These are phyloP conservation scores for Fregata magnificens DNA, from an alignment of 2,113 vertebrate species.

Conservation along the genomic window DNA sequence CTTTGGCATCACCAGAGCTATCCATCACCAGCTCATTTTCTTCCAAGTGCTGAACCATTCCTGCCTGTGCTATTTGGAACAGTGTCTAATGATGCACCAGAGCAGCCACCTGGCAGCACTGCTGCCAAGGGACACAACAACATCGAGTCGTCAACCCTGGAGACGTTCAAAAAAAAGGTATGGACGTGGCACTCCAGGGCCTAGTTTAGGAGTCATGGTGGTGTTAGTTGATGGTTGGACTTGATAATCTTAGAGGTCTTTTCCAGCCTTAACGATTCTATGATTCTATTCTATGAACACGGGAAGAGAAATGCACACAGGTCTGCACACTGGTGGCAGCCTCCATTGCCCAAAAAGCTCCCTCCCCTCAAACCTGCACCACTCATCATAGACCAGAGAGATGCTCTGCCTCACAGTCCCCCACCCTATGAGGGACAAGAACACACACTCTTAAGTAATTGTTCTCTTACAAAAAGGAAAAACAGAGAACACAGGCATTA, in stretches of 20 bases:
- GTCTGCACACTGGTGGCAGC: background rate
- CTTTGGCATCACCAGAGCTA: conserved; percentile 66
- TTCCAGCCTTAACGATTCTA: no score
- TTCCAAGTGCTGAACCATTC: conserved; percentile 77
- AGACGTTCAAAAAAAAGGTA: no score
- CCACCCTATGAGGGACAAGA: rapidly evolving
- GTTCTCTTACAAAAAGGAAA: background rate
- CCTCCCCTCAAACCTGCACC: background rate
- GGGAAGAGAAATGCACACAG: background rate
- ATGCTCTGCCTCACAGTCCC: background rate
- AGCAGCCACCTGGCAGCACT: conserved; percentile 63
- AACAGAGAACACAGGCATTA: background rate
- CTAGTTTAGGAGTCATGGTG: no score
- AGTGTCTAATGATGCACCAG: conserved; percentile 83
- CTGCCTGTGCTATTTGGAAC: conserved; percentile 85
- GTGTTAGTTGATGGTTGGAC: no score
- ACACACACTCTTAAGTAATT: background rate
- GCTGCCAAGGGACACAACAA: conserved; percentile 55
- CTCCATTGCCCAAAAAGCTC: background rate
- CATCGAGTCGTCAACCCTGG: no score
- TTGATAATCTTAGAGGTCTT: no score
- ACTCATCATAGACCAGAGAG: background rate
- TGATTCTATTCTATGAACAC: no score
- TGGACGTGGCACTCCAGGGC: no score
- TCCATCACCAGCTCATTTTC: conserved; percentile 91